Evolutionary conservation across 2,888 invertebrate species (phyloP).

Genomic region (Syrista parreyssii): DNA sequence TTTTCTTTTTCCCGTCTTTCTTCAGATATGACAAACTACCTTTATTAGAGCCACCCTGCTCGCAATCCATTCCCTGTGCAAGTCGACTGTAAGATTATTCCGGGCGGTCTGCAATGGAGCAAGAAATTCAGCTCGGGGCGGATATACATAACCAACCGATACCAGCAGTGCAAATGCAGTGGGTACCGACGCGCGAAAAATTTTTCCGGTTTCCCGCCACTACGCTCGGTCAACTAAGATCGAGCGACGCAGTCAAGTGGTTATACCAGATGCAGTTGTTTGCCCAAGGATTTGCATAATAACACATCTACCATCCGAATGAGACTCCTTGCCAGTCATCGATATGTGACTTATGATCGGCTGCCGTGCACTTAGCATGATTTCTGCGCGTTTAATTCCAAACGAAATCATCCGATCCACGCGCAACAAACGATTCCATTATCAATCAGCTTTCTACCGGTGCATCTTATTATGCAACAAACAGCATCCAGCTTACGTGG

Average conservation of each 20-base stretch:
- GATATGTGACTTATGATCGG: conserved; percentile 21
- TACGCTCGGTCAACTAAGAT: no score
- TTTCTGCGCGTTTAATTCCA: no score
- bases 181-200: conserved; percentile 2
- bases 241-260: no score
- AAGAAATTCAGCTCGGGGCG: not conserved
- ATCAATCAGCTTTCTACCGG: not conserved
- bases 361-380: not conserved
- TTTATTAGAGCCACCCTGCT: no score
- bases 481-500: no score
- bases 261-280: conserved; percentile 14
- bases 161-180: conserved; percentile 3
- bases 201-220: not conserved
- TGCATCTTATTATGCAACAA: no score
- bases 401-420: not conserved
- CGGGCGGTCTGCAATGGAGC: no score
- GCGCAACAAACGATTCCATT: conserved; percentile 27
- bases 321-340: conserved; percentile 23
- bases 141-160: not conserved
- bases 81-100: no score
- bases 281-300: conserved; percentile 27
- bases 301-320: conserved; percentile 16
- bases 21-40: no score
- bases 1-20: no score
- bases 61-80: no score